phyloP scores from a whole-genome alignment of 2,113 vertebrate genomes.

The Morone chrysops region DNA sequence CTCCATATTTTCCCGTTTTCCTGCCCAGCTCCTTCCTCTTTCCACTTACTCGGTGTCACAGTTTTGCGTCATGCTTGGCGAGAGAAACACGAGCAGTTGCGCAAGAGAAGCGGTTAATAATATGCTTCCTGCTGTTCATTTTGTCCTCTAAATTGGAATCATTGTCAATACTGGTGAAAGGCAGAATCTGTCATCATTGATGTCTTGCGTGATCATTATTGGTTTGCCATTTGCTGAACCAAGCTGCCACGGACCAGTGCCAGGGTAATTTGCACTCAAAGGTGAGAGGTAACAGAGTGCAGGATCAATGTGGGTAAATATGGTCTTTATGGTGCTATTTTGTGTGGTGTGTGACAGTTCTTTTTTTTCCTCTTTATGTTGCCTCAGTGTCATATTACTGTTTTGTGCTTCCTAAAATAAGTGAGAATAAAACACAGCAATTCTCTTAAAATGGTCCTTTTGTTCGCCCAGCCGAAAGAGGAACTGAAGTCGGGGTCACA shows the following conservation, averaged over 20 bases:
- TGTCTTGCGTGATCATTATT: not conserved
- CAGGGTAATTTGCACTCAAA: not conserved
- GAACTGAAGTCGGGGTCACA: not conserved
- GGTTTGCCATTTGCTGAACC: conserved; percentile 6
- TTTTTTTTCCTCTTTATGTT: not conserved
- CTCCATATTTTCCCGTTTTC: conserved; percentile 32
- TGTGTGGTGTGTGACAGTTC: not conserved
- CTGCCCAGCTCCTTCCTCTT: conserved; percentile 27
- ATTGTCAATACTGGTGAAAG: conserved; percentile 15
- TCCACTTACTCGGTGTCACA: conserved; percentile 28
- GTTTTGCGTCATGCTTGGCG: conserved; percentile 51
- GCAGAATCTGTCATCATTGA: conserved; percentile 8
- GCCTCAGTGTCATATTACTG: not conserved
- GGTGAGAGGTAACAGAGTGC: not conserved
- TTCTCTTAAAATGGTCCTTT: not conserved
- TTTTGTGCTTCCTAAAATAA: not conserved
- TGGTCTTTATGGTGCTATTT: not conserved
- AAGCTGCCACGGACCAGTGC: not conserved
- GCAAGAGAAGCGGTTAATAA: conserved; percentile 20
- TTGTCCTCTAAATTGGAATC: conserved; percentile 23
- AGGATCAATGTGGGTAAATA: not conserved
- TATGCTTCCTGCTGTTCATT: conserved; percentile 25
- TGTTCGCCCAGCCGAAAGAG: not conserved
- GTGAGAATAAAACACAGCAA: not conserved
- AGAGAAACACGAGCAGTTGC: conserved; percentile 18